Evolutionary conservation across 2,797 vertebrate genomes (phyloP), one percentile per base, ranked within the genome.

Genomic region (Ispidina picta): DNA sequence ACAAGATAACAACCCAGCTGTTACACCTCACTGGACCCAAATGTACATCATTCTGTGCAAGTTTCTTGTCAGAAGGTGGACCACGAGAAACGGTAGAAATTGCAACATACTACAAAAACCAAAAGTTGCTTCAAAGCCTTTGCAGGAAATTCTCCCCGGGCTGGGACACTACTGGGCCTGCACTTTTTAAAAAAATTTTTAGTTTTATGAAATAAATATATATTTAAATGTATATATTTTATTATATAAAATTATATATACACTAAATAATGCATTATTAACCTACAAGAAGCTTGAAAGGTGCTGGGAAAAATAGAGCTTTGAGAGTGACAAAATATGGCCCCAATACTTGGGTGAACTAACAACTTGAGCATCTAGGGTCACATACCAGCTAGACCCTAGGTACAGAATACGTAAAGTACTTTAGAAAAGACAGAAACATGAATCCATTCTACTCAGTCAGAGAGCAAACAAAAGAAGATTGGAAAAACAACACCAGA

Each of bases 1-100:
- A n/a, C 41, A 65, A 52, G 43, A n/a, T n/a, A 78, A 73, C 23
- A 44, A 35, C n/a, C 12, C 60, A 19, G 43, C 22, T 31, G 19
- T 51, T 68, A 81, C 23, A 83, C 44, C 54, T 48, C 64, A 33
- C 5, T 48, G 64, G 60, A n/a, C 58, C 3, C 0, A 6, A 22
- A 49, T 0, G 6, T 31, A 10, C 22, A 28, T 21, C 19, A 35
- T 15, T 41, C 41, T 60, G 28, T 2, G 0, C 3, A 56, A 48
- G 49, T 31, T 37, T 46, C 43, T 13, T 19, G 46, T 69, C 66
- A 62, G 63, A 65, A 10, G 44, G 33, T 41, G 62, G 23, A 37
- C 5, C 44, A 41, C 12, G 35, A 52, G 37, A 54, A 85, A 64
- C 35, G 6, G 12, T 7, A 23, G 49, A 48, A 39, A 64, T 1